A percentile compares a stretch with the other conserved stretches of the same genome.
phyloP scores from a whole-genome alignment of 2,113 vertebrate species.

The Rallus limicola region DNA sequence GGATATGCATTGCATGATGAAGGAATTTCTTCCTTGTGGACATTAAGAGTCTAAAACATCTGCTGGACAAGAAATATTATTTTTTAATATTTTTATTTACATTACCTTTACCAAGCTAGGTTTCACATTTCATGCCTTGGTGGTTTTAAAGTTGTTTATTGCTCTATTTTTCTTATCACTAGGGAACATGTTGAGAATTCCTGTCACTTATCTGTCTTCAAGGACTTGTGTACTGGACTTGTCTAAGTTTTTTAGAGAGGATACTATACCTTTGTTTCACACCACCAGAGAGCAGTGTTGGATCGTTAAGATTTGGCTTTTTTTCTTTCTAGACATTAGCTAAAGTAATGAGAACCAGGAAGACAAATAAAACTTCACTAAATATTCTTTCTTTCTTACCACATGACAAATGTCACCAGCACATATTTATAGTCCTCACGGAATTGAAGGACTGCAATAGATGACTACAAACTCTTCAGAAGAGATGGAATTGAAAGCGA shows the following conservation, averaged over 20 bases:
- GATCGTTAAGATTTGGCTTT: slow-evolving; percentile 6
- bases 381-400: slow-evolving; percentile 53
- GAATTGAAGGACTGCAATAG: too few species aligned
- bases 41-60: neutral
- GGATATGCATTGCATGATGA: neutral
- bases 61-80: neutral
- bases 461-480: too few species aligned
- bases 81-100: slow-evolving; percentile 39
- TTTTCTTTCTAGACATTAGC: neutral
- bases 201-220: slow-evolving; percentile 52
- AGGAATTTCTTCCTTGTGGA: neutral
- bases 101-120: slow-evolving; percentile 33
- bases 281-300: slow-evolving; percentile 78
- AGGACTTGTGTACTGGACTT: slow-evolving; percentile 31
- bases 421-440: neutral
- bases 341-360: slow-evolving; percentile 20
- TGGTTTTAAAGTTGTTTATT: slow-evolving; percentile 59
- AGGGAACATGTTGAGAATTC: slow-evolving; percentile 51
- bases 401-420: slow-evolving; percentile 36
- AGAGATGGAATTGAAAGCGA: too few species aligned
- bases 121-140: slow-evolving; percentile 58
- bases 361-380: neutral
- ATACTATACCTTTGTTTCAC: slow-evolving; percentile 14
- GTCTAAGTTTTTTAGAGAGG: neutral
- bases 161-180: slow-evolving; percentile 63